Base-by-base conservation (phyloP, 2,113 vertebrate species). In the Austrofundulus limnaeus region DNA sequence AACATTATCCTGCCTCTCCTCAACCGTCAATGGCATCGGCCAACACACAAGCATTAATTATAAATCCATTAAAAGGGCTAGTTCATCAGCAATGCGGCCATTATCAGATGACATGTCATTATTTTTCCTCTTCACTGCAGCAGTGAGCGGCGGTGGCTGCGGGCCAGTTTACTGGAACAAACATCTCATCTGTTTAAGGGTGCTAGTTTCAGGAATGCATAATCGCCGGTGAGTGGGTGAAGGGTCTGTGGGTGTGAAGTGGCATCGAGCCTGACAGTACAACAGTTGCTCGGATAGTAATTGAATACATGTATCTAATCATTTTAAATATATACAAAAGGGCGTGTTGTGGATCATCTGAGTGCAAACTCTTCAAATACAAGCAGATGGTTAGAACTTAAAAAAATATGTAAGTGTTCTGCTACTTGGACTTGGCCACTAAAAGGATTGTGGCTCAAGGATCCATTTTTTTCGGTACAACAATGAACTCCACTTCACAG, bases 31-130 rank as follows among this genome's bases (percentile, higher is more conserved):
- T 72, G 46, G 61, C 87, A 78, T 78, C 66, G 38, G 77, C 81
- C 70, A 79, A 71, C 56, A 82, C 70, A 68, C 75, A 80, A 72
- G 78, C 82, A 89, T 89, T 86, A 91, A 89, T 90, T 93, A 91
- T 76, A 78, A 79, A 82, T 79, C 78, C 82, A 90, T 90, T 91
- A 89, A 88, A 85, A 86, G 68, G 82, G 39, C 68, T 56, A 77
- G 79, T 84, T 91, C 69, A 72, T 86, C 89, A 77, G 80, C 75
- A 86, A 55, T 57, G 80, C 81, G 64, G 84, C 88, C 83, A 84
- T 91, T 88, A 91, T 85, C 59, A 75, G 86, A 88, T 81, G 79
- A 52, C 65, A 79, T 68, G 78, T 63, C 82, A 82, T 83, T 84
- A 82, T 72, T 79, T 75, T 66, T 52, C 80, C 72, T 74, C 56